Conservation (phyloP, 2,797 vertebrate species). For the Argentina silus region DNA sequence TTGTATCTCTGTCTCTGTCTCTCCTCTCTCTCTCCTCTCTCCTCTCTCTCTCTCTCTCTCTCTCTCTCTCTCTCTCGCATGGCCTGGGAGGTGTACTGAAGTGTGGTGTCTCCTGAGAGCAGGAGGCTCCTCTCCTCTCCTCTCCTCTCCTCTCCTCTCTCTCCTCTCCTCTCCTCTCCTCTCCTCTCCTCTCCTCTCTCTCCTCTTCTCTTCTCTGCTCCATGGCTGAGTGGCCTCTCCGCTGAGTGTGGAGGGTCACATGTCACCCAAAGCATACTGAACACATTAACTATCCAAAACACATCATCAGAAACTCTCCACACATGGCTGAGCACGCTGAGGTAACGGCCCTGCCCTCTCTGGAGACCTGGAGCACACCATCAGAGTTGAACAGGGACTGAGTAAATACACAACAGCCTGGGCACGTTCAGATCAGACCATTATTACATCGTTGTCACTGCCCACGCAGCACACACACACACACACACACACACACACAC, state of each 20-base stretch:
- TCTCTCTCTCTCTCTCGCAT: conserved; percentile 6
- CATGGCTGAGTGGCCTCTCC: conserved; percentile 39
- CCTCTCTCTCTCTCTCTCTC: too few relatives aligned
- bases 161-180: conserved; percentile 15
- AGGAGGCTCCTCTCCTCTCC: conserved; percentile 34
- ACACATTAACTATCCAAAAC: not conserved
- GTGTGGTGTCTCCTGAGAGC: conserved; percentile 54
- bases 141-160: conserved; percentile 13
- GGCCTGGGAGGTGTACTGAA: conserved; percentile 50
- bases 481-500: conserved; percentile 9
- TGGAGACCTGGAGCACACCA: too few relatives aligned
- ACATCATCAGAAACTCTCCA: not conserved
- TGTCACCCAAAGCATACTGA: conserved; percentile 22
- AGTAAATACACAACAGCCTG: too few relatives aligned
- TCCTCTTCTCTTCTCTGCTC: not conserved
- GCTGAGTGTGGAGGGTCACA: conserved; percentile 56
- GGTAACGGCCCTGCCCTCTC: too few relatives aligned
- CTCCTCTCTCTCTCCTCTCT: too few relatives aligned
- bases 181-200: not conserved
- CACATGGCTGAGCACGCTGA: too few relatives aligned
- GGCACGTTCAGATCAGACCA: too few relatives aligned
- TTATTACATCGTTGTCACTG: not conserved
- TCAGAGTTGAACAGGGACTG: too few relatives aligned
- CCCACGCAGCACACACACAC: conserved; percentile 11
- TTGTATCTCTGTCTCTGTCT: too few relatives aligned